Percentiles rank a stretch among this genome's conserved stretches.
phyloP scores from a whole-genome alignment of 1,140 invertebrate species.

The Drosophila pachea region DNA sequence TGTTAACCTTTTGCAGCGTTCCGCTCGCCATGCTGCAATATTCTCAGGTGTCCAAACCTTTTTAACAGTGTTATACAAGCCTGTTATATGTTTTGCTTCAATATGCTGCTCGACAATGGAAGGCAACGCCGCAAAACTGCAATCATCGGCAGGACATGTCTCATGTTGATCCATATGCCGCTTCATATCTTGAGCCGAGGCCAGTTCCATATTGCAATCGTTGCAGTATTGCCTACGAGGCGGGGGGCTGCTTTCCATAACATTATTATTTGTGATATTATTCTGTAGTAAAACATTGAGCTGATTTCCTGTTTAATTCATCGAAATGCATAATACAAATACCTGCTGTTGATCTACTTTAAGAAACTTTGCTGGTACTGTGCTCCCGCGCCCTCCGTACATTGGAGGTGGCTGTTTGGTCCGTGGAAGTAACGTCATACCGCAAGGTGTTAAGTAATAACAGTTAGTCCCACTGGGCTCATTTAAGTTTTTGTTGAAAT shows the following conservation, averaged over 20 bases:
- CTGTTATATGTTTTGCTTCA: conserved; percentile 88
- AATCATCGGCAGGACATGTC: conserved; percentile 88
- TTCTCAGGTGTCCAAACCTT: conserved; percentile 87
- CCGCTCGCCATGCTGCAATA: conserved; percentile 88
- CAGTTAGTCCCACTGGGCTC: conserved; percentile 23
- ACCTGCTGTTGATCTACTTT: conserved; percentile 25
- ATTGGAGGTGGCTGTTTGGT: conserved; percentile 78
- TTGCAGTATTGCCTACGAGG: conserved; percentile 82
- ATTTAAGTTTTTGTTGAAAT: conserved; percentile 52
- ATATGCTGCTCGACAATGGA: conserved; percentile 89
- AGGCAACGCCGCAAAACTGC: conserved; percentile 88
- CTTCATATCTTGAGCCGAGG: conserved; percentile 81
- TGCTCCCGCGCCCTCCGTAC: conserved; percentile 78
- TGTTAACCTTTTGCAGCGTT: conserved; percentile 83
- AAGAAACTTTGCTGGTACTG: conserved; percentile 66
- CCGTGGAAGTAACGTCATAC: conserved; percentile 69
- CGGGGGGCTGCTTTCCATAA: conserved; percentile 20
- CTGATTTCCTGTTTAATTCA: neutral
- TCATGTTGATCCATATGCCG: conserved; percentile 85
- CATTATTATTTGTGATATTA: neutral
- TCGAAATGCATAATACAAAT: neutral
- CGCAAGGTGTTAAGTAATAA: conserved; percentile 70
- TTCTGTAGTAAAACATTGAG: neutral
- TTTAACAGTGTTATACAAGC: conserved; percentile 87
- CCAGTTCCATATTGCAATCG: conserved; percentile 87